A percentile compares a stretch with the other conserved stretches of the same genome.
Evolutionary conservation across 2,797 vertebrate species (phyloP).

Genomic region (Falco columbarius): DNA sequence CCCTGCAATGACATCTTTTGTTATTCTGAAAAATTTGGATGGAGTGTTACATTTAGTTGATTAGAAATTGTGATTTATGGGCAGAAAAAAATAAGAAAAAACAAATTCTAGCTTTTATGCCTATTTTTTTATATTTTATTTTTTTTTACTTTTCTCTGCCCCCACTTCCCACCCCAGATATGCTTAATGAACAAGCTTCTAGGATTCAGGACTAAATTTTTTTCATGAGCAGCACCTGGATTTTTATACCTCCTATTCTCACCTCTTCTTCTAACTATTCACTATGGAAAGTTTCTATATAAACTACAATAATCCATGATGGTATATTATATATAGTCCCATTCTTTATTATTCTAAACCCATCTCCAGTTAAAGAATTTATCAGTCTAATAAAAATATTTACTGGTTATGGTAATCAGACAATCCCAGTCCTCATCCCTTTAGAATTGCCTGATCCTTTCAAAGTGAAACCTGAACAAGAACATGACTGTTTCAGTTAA

Average conservation of each 20-base stretch:
- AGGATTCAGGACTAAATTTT: background rate
- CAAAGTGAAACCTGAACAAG: background rate
- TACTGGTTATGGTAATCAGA: background rate
- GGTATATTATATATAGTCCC: background rate
- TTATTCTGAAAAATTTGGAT: background rate
- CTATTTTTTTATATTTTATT: background rate
- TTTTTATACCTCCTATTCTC: background rate
- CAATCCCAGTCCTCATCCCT: background rate
- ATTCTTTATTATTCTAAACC: background rate
- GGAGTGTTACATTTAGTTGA: background rate
- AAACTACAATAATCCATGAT: background rate
- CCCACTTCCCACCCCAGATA: background rate
- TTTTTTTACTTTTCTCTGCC: background rate
- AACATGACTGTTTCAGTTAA: background rate
- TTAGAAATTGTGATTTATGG: background rate
- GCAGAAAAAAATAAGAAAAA: background rate
- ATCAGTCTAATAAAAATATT: background rate
- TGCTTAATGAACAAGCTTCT: background rate
- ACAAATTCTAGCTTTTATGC: background rate
- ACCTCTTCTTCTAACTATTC: background rate
- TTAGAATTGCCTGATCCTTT: background rate
- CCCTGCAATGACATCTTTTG: background rate
- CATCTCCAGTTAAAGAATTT: background rate
- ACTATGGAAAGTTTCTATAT: background rate
- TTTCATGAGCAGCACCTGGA: background rate